Evolutionary conservation across 2,113 vertebrate species (phyloP).

Genomic region (Prietella phreatophila): DNA sequence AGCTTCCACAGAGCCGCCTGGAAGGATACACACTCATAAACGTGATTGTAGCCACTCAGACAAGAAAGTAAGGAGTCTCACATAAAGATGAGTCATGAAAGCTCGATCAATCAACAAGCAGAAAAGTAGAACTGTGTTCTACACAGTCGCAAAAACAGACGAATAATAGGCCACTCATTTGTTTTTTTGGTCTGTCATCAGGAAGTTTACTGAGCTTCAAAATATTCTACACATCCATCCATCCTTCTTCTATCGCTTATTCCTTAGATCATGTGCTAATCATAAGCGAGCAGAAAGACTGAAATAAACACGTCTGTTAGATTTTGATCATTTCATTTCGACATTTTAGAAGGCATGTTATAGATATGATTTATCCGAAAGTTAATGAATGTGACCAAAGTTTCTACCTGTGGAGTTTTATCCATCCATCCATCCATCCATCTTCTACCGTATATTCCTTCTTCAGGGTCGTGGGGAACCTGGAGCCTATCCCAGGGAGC

Average conservation of each 20-base stretch:
- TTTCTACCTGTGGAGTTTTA: not conserved
- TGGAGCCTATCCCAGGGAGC: too few species aligned
- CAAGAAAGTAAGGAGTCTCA: not conserved
- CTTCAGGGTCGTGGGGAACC: too few species aligned
- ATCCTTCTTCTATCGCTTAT: too few species aligned
- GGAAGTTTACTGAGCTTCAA: not conserved
- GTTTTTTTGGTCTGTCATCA: not conserved
- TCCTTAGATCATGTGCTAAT: too few species aligned
- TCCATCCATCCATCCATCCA: too few species aligned
- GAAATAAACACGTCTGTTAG: not conserved
- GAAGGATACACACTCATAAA: not conserved
- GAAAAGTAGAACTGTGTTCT: constrained; percentile 24
- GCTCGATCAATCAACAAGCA: constrained; percentile 44
- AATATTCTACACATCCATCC: not conserved
- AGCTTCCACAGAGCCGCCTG: not conserved
- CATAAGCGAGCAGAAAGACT: not conserved
- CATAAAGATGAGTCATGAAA: not conserved
- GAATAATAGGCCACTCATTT: not conserved
- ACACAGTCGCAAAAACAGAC: not conserved
- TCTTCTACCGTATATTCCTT: too few species aligned
- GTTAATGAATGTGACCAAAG: not conserved
- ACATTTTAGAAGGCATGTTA: not conserved
- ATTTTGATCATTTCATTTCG: not conserved
- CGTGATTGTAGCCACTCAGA: not conserved
- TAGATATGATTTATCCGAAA: not conserved